Conservation (phyloP, 2,113 vertebrate species). For the Megatriorchis doriae region DNA sequence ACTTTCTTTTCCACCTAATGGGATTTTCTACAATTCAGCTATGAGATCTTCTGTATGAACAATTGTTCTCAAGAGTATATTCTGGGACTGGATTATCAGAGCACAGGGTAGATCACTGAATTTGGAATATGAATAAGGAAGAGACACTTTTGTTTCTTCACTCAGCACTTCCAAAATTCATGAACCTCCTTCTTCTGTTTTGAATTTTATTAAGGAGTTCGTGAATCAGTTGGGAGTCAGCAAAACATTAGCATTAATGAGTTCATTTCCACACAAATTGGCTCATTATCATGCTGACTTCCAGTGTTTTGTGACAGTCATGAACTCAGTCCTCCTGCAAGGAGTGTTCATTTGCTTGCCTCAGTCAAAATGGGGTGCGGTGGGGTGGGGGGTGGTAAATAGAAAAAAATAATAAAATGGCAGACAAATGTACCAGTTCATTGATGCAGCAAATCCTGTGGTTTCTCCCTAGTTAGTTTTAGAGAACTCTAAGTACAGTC, state of each 20-base stretch:
- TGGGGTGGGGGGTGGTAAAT: background rate
- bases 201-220: constrained; percentile 66
- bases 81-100: background rate
- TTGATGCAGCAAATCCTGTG: background rate
- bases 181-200: constrained; percentile 42
- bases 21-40: background rate
- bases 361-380: constrained; percentile 17
- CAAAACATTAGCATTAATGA: constrained; percentile 75
- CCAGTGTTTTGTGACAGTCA: constrained; percentile 53
- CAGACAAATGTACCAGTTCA: background rate
- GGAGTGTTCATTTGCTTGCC: constrained; percentile 42
- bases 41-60: background rate
- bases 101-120: background rate
- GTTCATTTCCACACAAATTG: constrained; percentile 75
- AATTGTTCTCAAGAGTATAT: background rate
- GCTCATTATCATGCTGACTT: constrained; percentile 70
- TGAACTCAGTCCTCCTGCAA: constrained; percentile 52
- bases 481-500: background rate
- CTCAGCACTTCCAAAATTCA: constrained; percentile 48
- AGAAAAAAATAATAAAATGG: background rate
- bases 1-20: background rate
- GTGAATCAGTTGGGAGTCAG: constrained; percentile 69
- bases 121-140: background rate
- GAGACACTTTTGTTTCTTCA: background rate
- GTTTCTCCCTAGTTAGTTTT: background rate